A percentile compares a stretch with the other conserved stretches of the same genome.
Evolutionary conservation across 1,140 invertebrate genomes (phyloP).

Genomic region (Carposina sasakii): DNA sequence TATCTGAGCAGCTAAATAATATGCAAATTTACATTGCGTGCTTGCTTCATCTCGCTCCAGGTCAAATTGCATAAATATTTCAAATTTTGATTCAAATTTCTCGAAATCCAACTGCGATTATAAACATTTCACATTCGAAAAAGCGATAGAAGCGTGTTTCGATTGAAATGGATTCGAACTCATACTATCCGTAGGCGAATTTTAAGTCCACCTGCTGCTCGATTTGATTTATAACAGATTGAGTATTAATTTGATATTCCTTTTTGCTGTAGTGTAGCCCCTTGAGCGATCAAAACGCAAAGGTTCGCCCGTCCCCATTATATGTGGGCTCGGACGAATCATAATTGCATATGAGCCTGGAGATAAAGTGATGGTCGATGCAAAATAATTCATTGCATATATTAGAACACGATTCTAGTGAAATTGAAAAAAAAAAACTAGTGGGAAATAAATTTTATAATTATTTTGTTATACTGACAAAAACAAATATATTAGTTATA

Average conservation of each 20-base stretch:
- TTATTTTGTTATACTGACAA: too few species aligned
- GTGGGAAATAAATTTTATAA: too few species aligned
- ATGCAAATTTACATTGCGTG: too few species aligned
- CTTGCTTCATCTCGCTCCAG: too few species aligned
- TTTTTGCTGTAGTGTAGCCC: conserved; percentile 58
- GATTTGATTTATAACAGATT: conserved; percentile 71
- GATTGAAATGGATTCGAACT: conserved; percentile 8
- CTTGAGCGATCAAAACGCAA: conserved; percentile 63
- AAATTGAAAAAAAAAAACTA: too few species aligned
- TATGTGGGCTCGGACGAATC: conserved; percentile 57
- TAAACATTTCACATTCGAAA: too few species aligned
- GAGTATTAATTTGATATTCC: conserved; percentile 72
- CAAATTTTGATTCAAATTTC: conserved; percentile 1
- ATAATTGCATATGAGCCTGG: conserved; percentile 62
- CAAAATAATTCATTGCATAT: too few species aligned
- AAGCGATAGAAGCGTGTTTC: too few species aligned
- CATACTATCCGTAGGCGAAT: conserved; percentile 54
- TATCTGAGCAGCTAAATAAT: too few species aligned
- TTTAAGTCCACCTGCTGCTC: conserved; percentile 66
- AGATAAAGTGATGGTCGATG: conserved; percentile 48
- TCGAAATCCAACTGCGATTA: not conserved
- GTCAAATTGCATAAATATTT: too few species aligned
- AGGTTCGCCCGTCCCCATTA: conserved; percentile 59
- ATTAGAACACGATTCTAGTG: too few species aligned
- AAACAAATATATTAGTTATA: too few species aligned